These are phyloP conservation scores for Hetaerina americana DNA, from an alignment of 1,140 invertebrate species.

Conservation along the genomic window DNA sequence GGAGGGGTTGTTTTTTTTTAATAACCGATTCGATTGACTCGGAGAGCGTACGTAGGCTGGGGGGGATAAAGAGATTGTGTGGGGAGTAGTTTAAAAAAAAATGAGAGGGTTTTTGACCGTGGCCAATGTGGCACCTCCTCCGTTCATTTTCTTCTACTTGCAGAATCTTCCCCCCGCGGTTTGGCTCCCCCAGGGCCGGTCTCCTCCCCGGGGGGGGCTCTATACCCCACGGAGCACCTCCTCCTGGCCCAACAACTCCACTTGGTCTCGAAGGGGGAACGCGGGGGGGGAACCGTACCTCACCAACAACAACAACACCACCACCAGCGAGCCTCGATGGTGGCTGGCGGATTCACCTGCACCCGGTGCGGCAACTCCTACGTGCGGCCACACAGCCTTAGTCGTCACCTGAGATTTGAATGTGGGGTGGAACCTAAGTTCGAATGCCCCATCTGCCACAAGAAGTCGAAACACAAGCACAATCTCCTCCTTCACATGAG, in stretches of 20 bases:
- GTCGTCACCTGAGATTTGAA: constrained; percentile 25
- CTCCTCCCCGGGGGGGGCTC: neutral
- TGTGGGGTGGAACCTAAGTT: constrained; percentile 25
- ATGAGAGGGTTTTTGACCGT: no score
- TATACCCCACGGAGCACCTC: neutral
- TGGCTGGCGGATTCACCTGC: constrained; percentile 14
- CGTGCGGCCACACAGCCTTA: constrained; percentile 23
- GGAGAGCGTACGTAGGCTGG: no score
- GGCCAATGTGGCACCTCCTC: no score
- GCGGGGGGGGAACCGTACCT: neutral
- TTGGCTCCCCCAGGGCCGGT: no score
- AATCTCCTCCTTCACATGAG: constrained; percentile 16
- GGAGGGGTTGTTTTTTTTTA: no score
- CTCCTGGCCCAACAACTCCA: neutral
- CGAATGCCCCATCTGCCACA: constrained; percentile 23
- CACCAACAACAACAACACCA: neutral
- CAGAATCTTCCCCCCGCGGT: neutral
- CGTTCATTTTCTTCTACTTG: neutral
- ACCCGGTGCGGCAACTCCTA: constrained; percentile 24
- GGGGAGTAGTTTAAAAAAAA: no score
- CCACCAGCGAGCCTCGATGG: constrained; percentile 2
- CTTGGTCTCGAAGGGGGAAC: neutral
- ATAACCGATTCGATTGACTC: no score
- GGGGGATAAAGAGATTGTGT: no score
- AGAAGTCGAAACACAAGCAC: constrained; percentile 22